Evolutionary conservation across 92 coral and sea anemone species (phyloP).

Genomic region (Porites cylindrica): DNA sequence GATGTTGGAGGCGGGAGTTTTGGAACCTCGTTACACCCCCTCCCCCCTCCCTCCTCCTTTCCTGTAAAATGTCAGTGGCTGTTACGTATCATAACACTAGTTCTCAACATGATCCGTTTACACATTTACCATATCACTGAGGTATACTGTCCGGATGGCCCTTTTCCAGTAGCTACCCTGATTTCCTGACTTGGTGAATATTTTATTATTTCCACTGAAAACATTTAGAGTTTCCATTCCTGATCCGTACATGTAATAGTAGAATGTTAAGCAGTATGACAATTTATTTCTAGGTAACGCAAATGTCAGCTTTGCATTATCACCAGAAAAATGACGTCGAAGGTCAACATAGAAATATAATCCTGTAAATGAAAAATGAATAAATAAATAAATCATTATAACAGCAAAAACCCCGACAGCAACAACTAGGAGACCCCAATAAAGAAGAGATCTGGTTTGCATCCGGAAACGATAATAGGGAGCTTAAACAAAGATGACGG

Average conservation of each 20-base stretch:
- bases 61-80: too few species aligned
- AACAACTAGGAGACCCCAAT: too few species aligned
- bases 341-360: background rate
- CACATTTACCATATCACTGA: background rate
- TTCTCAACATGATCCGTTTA: background rate
- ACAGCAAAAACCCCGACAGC: too few species aligned
- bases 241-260: background rate
- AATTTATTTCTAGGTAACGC: background rate
- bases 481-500: too few species aligned
- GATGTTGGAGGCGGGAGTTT: too few species aligned
- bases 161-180: background rate
- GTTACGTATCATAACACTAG: too few species aligned
- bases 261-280: background rate
- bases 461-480: too few species aligned
- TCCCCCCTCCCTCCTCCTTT: too few species aligned
- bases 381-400: too few species aligned
- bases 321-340: background rate
- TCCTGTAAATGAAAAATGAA: background rate
- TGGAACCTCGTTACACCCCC: too few species aligned
- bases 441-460: too few species aligned
- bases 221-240: slow-evolving; percentile 3
- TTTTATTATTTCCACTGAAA: background rate
- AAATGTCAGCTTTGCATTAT: background rate
- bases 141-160: background rate
- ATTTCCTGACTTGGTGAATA: slow-evolving; percentile 5